These are phyloP conservation scores for Crotalus viridis DNA, from an alignment of 2,113 vertebrate genomes.

Conservation along the genomic window DNA sequence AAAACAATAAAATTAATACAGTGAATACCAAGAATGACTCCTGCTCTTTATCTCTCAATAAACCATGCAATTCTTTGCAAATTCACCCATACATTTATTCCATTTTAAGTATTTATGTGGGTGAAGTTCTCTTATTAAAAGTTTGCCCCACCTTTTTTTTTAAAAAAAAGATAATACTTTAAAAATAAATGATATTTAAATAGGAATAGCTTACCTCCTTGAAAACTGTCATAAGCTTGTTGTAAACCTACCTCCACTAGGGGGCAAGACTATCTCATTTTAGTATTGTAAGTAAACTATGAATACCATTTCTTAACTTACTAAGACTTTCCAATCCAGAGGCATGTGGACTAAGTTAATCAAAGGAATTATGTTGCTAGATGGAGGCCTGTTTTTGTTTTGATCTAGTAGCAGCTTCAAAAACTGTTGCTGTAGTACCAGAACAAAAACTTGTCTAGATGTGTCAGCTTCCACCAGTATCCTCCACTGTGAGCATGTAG, in stretches of 20 bases:
- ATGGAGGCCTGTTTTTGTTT: neutral
- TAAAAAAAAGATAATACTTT: neutral
- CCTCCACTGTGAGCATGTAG: neutral
- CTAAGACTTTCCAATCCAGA: neutral
- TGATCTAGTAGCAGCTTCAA: fast-evolving
- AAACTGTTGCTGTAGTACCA: neutral
- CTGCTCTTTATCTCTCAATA: neutral
- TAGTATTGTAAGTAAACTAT: neutral
- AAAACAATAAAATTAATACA: neutral
- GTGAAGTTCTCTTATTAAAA: neutral
- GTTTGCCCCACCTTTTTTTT: neutral
- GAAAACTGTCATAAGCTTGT: neutral
- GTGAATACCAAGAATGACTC: neutral
- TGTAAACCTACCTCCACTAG: neutral
- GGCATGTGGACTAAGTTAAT: neutral
- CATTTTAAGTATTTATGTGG: neutral
- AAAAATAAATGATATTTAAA: neutral
- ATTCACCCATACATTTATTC: neutral
- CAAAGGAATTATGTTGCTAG: neutral
- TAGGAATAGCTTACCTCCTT: fast-evolving
- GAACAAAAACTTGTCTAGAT: neutral
- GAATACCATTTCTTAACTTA: neutral
- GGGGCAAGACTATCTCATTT: fast-evolving
- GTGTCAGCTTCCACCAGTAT: neutral
- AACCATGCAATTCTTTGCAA: neutral